phyloP scores from a whole-genome alignment of 2,113 vertebrate species.

The Struthio camelus region DNA sequence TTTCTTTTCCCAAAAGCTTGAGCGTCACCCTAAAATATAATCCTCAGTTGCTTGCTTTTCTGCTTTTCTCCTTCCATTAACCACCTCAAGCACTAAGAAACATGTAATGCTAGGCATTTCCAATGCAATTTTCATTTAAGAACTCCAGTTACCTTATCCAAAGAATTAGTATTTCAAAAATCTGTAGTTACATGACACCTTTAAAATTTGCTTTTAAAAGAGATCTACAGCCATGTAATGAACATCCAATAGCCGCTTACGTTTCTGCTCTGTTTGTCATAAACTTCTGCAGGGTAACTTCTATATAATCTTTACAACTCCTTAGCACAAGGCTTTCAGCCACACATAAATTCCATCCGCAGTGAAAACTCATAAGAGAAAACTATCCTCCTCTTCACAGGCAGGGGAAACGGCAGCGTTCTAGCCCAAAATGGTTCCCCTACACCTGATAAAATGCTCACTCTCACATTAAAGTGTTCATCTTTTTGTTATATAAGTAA shows the following conservation, averaged over 20 bases:
- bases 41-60: constrained; percentile 10
- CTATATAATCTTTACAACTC: neutral
- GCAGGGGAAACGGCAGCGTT: neutral
- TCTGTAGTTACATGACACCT: neutral
- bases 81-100: neutral
- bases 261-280: neutral
- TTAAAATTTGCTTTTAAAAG: neutral
- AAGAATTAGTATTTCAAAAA: neutral
- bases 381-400: neutral
- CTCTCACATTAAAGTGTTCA: neutral
- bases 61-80: neutral
- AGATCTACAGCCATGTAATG: rapidly evolving
- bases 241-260: neutral
- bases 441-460: neutral
- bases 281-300: neutral
- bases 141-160: neutral
- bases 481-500: neutral
- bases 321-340: neutral
- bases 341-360: neutral
- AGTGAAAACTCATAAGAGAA: neutral
- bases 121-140: neutral
- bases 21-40: constrained; percentile 17
- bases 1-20: constrained; percentile 4
- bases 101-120: neutral
- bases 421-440: neutral